Evolutionary conservation across 2,113 vertebrate species (phyloP).

Genomic region (Agapornis roseicollis): DNA sequence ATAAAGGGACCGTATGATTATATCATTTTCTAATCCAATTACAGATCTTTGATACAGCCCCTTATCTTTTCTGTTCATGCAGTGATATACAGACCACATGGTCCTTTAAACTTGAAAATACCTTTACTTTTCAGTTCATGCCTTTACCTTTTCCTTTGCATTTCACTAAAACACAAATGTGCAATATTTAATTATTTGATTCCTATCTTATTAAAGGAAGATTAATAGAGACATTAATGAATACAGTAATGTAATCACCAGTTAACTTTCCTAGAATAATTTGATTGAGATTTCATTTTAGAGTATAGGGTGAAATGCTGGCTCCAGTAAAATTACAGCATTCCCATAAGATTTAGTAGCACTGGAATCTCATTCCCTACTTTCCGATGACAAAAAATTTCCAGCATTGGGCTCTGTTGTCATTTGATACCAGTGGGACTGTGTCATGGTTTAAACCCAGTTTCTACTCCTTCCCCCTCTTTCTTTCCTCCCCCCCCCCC

Average conservation of each 20-base stretch:
- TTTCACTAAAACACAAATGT: conserved; percentile 62
- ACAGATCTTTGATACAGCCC: conserved; percentile 60
- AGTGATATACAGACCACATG: conserved; percentile 50
- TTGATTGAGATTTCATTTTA: conserved; percentile 25
- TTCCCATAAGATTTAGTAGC: neutral
- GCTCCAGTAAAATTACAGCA: neutral
- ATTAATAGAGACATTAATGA: conserved; percentile 57
- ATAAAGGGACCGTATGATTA: conserved; percentile 60
- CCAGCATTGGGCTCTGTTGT: neutral
- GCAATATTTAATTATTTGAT: conserved; percentile 69
- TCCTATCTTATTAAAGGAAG: conserved; percentile 56
- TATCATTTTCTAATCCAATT: conserved; percentile 71
- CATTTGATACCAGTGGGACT: neutral
- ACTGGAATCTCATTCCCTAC: neutral
- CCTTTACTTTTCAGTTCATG: conserved; percentile 65
- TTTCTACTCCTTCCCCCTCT: too few relatives aligned
- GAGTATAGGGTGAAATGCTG: neutral
- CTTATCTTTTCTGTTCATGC: conserved; percentile 66
- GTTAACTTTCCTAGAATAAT: conserved; percentile 41
- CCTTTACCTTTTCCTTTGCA: conserved; percentile 64
- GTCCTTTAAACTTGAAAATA: conserved; percentile 57
- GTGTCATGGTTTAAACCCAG: too few relatives aligned
- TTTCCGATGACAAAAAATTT: neutral
- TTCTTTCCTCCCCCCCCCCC: too few relatives aligned
- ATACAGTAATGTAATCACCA: conserved; percentile 27